phyloP scores from a whole-genome alignment of 2,113 vertebrate genomes.

The Takifugu flavidus region DNA sequence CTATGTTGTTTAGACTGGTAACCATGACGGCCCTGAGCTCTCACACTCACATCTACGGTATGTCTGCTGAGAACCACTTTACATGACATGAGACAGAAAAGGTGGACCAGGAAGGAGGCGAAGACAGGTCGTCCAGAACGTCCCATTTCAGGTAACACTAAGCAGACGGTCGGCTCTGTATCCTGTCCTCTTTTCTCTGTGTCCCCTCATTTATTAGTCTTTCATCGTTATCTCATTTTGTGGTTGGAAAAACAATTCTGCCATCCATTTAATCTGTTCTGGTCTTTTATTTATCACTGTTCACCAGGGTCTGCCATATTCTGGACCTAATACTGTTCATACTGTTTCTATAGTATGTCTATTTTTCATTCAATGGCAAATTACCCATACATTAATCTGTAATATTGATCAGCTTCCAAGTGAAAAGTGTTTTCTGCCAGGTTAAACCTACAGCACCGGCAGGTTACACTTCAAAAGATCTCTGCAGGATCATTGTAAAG shows the following conservation, averaged over 20 bases:
- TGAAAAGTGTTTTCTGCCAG: no score
- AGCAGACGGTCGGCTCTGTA: constrained; percentile 47
- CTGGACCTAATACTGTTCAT: background rate
- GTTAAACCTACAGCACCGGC: background rate
- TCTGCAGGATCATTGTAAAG: no score
- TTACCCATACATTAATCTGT: background rate
- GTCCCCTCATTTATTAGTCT: constrained; percentile 14
- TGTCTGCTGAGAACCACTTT: constrained; percentile 18
- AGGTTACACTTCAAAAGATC: constrained; percentile 10
- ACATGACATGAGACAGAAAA: constrained; percentile 37
- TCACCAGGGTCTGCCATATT: constrained; percentile 2
- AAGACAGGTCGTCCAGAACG: constrained; percentile 23
- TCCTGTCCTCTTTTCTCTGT: constrained; percentile 35
- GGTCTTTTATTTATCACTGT: constrained; percentile 19
- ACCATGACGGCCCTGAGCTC: constrained; percentile 12
- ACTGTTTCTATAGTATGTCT: background rate
- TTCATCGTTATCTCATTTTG: constrained; percentile 8
- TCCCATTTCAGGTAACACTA: constrained; percentile 47
- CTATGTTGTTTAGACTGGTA: constrained; percentile 12
- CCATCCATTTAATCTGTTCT: constrained; percentile 4
- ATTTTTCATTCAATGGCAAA: constrained; percentile 17
- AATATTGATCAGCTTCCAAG: no score
- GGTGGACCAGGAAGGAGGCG: constrained; percentile 5
- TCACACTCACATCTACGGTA: constrained; percentile 13
- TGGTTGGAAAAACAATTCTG: constrained; percentile 11